Evolutionary conservation across 1,140 invertebrate genomes (phyloP).

Genomic region (Littorina saxatilis): DNA sequence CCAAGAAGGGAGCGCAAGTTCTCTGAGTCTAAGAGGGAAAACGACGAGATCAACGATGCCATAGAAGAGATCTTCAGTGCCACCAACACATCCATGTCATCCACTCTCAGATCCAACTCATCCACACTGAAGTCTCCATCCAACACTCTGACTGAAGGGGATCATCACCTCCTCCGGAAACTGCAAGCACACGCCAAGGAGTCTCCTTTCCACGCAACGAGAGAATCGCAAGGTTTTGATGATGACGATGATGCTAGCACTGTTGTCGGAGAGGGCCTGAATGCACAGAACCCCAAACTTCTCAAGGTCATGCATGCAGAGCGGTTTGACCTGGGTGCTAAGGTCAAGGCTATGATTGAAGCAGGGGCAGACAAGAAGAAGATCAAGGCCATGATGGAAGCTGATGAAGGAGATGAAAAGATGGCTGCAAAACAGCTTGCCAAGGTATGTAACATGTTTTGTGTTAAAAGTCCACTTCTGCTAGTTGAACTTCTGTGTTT

Average conservation of each 20-base stretch:
- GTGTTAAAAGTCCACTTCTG: no score
- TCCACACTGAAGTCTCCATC: constrained; percentile 47
- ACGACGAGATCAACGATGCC: constrained; percentile 64
- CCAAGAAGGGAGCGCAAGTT: constrained; percentile 57
- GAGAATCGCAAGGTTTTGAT: neutral
- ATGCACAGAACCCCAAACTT: constrained; percentile 53
- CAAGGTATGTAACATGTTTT: neutral
- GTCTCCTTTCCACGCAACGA: constrained; percentile 64
- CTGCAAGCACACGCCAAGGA: constrained; percentile 50
- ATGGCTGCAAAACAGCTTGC: constrained; percentile 38
- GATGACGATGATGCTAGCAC: constrained; percentile 24
- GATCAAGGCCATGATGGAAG: constrained; percentile 54
- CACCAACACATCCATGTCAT: constrained; percentile 50
- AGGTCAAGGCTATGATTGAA: constrained; percentile 59
- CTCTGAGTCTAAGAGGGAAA: constrained; percentile 63
- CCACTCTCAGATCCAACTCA: constrained; percentile 50
- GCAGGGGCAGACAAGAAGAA: constrained; percentile 50
- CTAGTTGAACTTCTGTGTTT: no score
- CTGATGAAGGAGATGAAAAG: constrained; percentile 61
- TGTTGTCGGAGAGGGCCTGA: constrained; percentile 40
- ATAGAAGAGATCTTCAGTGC: constrained; percentile 72
- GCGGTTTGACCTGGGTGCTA: constrained; percentile 54
- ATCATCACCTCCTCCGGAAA: constrained; percentile 56
- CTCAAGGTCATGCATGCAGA: constrained; percentile 58
- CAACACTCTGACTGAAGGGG: constrained; percentile 63